Evolutionary conservation across 2,113 vertebrate genomes (phyloP).

Genomic region (Gallinago media): DNA sequence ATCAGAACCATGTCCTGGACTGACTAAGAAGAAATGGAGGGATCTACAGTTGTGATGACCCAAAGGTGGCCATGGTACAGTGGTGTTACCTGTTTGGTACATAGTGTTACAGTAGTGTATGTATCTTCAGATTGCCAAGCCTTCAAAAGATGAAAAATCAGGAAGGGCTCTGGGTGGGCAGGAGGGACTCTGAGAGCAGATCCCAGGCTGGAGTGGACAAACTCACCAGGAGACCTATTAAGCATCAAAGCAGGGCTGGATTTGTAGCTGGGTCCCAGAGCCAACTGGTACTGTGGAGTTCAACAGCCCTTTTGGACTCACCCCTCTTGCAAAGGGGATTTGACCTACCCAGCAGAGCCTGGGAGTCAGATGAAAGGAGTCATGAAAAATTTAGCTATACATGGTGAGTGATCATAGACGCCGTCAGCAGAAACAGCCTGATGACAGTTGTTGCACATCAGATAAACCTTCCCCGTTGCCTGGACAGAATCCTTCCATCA

Average conservation of each 20-base stretch:
- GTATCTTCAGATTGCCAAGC: neutral
- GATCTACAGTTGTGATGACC: accelerated
- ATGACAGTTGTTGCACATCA: neutral
- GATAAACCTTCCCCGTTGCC: neutral
- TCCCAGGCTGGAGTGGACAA: neutral
- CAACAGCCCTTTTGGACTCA: neutral
- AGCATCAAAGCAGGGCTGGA: neutral
- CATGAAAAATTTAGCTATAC: neutral
- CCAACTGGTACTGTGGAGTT: neutral
- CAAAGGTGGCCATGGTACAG: neutral
- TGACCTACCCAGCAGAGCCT: neutral
- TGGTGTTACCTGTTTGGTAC: neutral
- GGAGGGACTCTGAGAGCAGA: neutral
- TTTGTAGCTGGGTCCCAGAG: neutral
- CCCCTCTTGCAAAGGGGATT: neutral
- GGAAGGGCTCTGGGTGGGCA: neutral
- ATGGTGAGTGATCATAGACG: neutral
- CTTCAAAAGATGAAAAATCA: neutral
- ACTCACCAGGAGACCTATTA: neutral
- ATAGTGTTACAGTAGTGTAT: too few species aligned
- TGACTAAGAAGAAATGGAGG: neutral
- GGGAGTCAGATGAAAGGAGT: neutral
- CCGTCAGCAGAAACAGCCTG: neutral
- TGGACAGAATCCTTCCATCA: neutral
- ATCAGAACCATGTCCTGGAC: neutral